phyloP scores from a whole-genome alignment of 2,113 vertebrate species.

The Thamnophis sirtalis region DNA sequence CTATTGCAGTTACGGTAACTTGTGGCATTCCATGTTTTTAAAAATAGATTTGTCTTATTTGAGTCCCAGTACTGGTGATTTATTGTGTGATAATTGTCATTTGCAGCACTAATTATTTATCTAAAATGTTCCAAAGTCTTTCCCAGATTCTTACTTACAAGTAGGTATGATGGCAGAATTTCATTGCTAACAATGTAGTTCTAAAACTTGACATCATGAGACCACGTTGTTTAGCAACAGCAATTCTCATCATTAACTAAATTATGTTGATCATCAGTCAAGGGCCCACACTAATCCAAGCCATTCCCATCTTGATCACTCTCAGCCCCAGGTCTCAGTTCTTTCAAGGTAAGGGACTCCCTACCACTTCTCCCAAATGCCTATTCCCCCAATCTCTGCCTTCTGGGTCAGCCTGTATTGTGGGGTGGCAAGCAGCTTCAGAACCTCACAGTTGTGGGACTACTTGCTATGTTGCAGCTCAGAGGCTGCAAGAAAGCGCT shows the following conservation, averaged over 20 bases:
- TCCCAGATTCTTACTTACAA: not conserved
- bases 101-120: not conserved
- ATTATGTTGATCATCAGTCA: not conserved
- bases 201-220: not conserved
- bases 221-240: not conserved
- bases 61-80: not conserved
- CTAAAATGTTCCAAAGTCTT: not conserved
- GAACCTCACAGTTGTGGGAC: not conserved
- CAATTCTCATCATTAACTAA: not conserved
- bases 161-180: not conserved
- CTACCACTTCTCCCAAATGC: not conserved
- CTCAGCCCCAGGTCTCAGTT: not conserved
- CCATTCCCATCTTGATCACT: not conserved
- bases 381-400: not conserved
- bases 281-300: not conserved
- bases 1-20: not conserved
- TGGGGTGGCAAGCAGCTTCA: not conserved
- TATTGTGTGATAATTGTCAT: not conserved
- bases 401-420: not conserved
- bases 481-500: not conserved
- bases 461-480: not conserved
- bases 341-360: not conserved
- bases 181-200: not conserved
- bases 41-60: not conserved
- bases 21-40: not conserved